Conservation (phyloP, 2,113 vertebrate genomes). For the Circaetus gallicus region DNA sequence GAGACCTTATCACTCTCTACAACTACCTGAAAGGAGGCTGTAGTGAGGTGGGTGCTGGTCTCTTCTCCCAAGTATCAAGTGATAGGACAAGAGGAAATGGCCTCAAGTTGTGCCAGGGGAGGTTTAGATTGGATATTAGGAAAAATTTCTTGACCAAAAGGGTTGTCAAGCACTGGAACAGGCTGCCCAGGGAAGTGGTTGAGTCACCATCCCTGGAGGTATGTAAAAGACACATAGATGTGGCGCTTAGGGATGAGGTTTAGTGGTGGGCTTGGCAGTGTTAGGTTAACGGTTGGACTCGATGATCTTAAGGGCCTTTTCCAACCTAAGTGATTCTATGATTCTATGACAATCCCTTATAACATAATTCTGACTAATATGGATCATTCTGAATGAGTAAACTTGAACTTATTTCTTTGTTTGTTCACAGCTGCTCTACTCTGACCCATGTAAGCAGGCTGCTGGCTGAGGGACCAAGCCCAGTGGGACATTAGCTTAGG, state of each 20-base stretch:
- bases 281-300: neutral
- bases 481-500: neutral
- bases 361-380: neutral
- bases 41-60: no score
- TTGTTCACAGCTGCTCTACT: neutral
- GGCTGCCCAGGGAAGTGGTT: neutral
- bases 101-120: neutral
- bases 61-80: neutral
- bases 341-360: neutral
- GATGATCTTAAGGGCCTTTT: neutral
- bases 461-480: neutral
- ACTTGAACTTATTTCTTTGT: neutral
- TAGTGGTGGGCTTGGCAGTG: neutral
- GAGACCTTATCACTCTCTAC: neutral
- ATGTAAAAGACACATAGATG: neutral
- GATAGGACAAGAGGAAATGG: neutral
- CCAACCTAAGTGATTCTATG: neutral
- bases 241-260: neutral
- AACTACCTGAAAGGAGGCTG: neutral
- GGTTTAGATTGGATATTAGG: neutral
- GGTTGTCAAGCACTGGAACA: neutral
- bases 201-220: neutral
- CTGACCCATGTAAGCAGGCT: neutral
- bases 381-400: neutral
- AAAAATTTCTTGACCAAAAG: neutral